Evolutionary conservation across 2,113 vertebrate species (phyloP).

Genomic region (Etia nguti): DNA sequence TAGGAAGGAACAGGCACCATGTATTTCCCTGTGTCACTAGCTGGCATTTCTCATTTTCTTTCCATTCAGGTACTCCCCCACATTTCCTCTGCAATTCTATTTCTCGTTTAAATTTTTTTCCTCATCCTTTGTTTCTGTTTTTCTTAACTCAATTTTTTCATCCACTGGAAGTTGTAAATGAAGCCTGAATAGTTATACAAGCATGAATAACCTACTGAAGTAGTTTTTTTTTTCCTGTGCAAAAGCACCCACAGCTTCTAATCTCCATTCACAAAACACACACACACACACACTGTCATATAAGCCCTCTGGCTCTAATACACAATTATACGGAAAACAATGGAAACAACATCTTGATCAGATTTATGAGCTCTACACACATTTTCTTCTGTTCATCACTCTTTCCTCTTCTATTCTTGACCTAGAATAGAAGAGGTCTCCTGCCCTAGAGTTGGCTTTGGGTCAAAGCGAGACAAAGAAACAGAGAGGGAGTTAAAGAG

Average conservation of each 20-base stretch:
- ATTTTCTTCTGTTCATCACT: neutral
- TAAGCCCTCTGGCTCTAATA: neutral
- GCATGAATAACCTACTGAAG: neutral
- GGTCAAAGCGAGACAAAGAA: neutral
- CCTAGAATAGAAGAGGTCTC: neutral
- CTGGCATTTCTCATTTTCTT: neutral
- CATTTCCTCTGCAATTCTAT: neutral
- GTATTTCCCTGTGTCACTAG: neutral
- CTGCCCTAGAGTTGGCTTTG: neutral
- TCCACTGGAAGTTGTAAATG: conserved; percentile 6
- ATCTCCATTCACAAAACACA: neutral
- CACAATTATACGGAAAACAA: conserved; percentile 15
- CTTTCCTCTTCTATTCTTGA: neutral
- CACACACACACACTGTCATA: neutral
- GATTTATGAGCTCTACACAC: neutral
- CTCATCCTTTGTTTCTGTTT: neutral
- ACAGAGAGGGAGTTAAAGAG: neutral
- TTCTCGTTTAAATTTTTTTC: neutral
- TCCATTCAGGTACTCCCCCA: neutral
- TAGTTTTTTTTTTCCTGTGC: neutral
- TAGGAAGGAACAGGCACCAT: neutral
- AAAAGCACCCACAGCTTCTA: conserved; percentile 14
- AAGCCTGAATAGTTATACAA: neutral
- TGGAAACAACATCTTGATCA: neutral
- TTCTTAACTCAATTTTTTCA: neutral